Conservation (phyloP, 2,797 vertebrate genomes). For the Chaenodraco wilsoni region DNA sequence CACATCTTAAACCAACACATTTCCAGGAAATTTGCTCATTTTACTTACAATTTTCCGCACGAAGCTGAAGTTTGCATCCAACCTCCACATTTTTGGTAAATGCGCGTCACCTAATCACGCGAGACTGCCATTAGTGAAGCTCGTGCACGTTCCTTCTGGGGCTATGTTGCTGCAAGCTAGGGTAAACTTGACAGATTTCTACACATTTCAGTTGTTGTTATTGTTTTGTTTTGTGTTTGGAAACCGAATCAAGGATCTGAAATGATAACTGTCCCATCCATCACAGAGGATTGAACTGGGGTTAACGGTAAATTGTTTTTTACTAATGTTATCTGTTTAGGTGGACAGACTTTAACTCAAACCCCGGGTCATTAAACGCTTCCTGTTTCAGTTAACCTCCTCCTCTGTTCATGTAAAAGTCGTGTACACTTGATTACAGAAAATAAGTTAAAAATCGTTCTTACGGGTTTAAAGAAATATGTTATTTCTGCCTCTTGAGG, state of each 20-base stretch:
- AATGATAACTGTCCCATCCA: background rate
- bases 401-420: background rate
- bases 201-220: background rate
- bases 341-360: slow-evolving; percentile 1
- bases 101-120: slow-evolving; percentile 34
- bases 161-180: background rate
- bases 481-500: background rate
- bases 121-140: slow-evolving; percentile 14
- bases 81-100: background rate
- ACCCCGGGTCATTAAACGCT: background rate
- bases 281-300: background rate
- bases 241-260: background rate
- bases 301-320: slow-evolving; percentile 49
- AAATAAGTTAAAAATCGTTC: accelerated
- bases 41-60: background rate
- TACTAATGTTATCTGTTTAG: background rate
- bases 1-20: background rate
- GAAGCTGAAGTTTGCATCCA: background rate
- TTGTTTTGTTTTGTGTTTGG: background rate
- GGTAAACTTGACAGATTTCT: slow-evolving; percentile 17
- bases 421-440: background rate
- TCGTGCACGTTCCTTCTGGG: slow-evolving; percentile 48
- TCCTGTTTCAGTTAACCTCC: background rate
- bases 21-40: background rate
- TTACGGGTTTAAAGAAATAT: background rate